Percentiles rank a stretch among this genome's conserved stretches.
Conservation (phyloP, 1,140 invertebrate genomes). For the Alviniconcha marisindica region DNA sequence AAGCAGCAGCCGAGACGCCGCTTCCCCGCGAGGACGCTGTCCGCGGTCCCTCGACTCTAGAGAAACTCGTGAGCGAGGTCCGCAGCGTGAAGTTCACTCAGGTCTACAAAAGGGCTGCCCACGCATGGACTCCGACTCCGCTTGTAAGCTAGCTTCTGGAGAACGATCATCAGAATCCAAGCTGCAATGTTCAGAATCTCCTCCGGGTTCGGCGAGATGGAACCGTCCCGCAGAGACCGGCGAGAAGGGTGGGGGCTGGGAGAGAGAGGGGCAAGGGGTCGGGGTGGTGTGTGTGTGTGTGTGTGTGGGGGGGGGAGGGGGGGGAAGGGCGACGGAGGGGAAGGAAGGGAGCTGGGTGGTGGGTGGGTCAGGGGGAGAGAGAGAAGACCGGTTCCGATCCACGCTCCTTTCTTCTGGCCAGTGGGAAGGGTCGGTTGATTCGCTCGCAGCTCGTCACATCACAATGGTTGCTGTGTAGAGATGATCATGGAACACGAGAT, state of each 20-base stretch:
- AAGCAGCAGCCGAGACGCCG: too few species aligned
- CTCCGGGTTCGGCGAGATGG: not conserved
- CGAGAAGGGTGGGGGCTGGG: not conserved
- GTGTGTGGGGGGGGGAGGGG: not conserved
- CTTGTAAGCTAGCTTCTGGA: not conserved
- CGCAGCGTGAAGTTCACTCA: not conserved
- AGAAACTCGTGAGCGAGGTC: too few species aligned
- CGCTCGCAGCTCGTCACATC: not conserved
- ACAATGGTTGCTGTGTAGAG: constrained; percentile 10
- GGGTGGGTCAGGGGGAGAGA: too few species aligned
- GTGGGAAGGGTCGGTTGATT: not conserved
- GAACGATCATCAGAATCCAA: too few species aligned
- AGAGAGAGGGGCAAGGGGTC: not conserved
- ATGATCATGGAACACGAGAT: not conserved
- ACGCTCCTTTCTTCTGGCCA: not conserved
- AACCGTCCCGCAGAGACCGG: too few species aligned
- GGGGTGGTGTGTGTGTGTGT: not conserved
- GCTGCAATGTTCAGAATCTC: too few species aligned
- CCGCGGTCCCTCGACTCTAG: too few species aligned
- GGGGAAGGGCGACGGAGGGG: not conserved
- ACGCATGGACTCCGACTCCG: not conserved
- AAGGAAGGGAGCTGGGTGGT: not conserved
- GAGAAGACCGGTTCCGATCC: not conserved
- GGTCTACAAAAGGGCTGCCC: not conserved
- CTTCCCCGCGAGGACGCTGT: too few species aligned